Conservation (phyloP, 2,113 vertebrate species). For the Apteryx owenii region DNA sequence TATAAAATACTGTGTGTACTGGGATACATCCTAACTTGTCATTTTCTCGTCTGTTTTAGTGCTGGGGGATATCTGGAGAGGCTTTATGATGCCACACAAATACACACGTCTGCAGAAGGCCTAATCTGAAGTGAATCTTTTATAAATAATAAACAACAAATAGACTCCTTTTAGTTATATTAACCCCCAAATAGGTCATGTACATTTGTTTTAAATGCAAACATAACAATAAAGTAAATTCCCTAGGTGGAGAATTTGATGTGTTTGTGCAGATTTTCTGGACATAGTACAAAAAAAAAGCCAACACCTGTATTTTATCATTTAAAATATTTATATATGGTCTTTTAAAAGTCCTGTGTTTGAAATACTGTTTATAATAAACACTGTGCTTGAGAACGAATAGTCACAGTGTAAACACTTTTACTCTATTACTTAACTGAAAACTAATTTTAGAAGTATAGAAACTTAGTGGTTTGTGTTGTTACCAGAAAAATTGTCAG, state of each 20-base stretch:
- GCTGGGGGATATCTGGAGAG: constrained; percentile 41
- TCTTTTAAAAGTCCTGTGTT: constrained; percentile 71
- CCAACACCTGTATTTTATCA: constrained; percentile 71
- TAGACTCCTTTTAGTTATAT: constrained; percentile 79
- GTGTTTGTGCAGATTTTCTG: constrained; percentile 79
- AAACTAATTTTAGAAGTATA: background rate
- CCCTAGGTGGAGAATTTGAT: constrained; percentile 75
- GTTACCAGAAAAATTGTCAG: background rate
- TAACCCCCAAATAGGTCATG: constrained; percentile 78
- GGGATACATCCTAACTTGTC: constrained; percentile 61
- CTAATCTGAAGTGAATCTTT: constrained; percentile 79
- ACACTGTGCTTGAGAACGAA: constrained; percentile 50
- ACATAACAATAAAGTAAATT: constrained; percentile 76
- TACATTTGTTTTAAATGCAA: constrained; percentile 76
- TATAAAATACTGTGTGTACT: background rate
- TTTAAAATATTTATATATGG: constrained; percentile 82
- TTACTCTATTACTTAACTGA: background rate
- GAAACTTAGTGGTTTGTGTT: background rate
- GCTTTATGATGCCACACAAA: constrained; percentile 47
- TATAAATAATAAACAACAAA: constrained; percentile 84
- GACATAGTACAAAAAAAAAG: constrained; percentile 64
- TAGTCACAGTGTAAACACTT: constrained; percentile 24
- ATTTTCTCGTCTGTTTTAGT: constrained; percentile 38
- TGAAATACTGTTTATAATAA: constrained; percentile 78
- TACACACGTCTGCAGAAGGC: constrained; percentile 48